A percentile compares a stretch with the other conserved stretches of the same genome.
phyloP scores from a whole-genome alignment of 1,140 invertebrate genomes.

The Charaxes varanes region DNA sequence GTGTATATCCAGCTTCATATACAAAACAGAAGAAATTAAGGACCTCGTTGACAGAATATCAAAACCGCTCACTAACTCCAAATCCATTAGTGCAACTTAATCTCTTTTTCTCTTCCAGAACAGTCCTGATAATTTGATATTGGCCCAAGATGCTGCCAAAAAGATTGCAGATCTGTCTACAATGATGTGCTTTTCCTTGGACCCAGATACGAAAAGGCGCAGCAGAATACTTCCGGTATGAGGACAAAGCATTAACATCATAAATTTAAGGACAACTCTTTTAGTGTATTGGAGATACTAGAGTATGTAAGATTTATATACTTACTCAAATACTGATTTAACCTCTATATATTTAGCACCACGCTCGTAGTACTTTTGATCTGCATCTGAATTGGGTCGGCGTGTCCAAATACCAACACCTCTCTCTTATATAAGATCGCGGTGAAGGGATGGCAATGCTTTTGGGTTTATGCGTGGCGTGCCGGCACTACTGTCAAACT shows the following conservation, averaged over 20 bases:
- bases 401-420: too few relatives aligned
- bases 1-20: too few relatives aligned
- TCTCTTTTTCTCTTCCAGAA: slow-evolving; percentile 12
- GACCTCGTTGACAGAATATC: too few relatives aligned
- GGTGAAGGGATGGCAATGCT: too few relatives aligned
- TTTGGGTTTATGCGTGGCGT: neutral
- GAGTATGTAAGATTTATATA: neutral
- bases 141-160: slow-evolving; percentile 34
- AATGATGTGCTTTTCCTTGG: slow-evolving; percentile 38
- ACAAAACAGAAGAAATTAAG: too few relatives aligned
- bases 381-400: too few relatives aligned
- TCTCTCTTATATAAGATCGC: too few relatives aligned
- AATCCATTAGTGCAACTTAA: neutral
- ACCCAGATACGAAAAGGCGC: slow-evolving; percentile 32
- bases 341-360: too few relatives aligned
- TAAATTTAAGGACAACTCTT: too few relatives aligned
- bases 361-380: too few relatives aligned
- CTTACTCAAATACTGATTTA: neutral
- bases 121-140: slow-evolving; percentile 24
- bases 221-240: slow-evolving; percentile 36
- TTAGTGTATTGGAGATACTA: too few relatives aligned
- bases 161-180: slow-evolving; percentile 44
- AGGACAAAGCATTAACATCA: neutral
- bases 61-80: too few relatives aligned
- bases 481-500: neutral